Conservation (phyloP, 2,888 invertebrate genomes). For the Lissonota sp. region DNA sequence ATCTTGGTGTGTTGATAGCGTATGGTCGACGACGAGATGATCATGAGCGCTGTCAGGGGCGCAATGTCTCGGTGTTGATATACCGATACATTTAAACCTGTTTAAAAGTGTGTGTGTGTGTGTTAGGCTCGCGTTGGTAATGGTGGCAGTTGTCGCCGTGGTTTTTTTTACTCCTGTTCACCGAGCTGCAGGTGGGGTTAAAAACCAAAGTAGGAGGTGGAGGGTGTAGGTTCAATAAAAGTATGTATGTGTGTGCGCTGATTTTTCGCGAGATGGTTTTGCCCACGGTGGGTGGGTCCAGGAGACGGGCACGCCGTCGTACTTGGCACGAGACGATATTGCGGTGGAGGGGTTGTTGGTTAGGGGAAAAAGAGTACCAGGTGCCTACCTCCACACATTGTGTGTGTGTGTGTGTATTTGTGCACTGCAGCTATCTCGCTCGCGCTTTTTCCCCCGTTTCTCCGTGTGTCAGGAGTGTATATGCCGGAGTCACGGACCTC, state of each 20-base stretch:
- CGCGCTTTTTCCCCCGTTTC: conserved; percentile 43
- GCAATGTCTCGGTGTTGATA: conserved; percentile 37
- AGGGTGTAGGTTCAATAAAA: neutral
- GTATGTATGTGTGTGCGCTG: conserved; percentile 73
- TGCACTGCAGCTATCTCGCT: conserved; percentile 54
- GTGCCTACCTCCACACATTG: conserved; percentile 75
- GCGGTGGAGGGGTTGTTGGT: conserved; percentile 46
- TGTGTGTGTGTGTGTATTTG: neutral
- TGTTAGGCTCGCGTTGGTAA: conserved; percentile 62
- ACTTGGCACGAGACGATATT: conserved; percentile 70
- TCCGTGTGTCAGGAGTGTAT: too few species aligned
- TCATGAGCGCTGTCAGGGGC: conserved; percentile 20
- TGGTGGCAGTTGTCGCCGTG: conserved; percentile 78
- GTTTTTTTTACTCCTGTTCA: conserved; percentile 77
- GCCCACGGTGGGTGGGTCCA: conserved; percentile 82
- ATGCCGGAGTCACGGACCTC: conserved; percentile 32
- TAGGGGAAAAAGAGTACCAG: conserved; percentile 64
- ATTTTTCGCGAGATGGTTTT: conserved; percentile 82
- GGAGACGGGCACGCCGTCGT: conserved; percentile 74
- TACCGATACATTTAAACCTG: conserved; percentile 1
- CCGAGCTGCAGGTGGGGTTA: conserved; percentile 48
- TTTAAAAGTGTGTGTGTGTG: neutral
- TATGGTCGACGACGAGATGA: conserved; percentile 34
- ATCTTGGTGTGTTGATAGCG: conserved; percentile 5
- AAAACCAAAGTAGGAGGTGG: conserved; percentile 8